Evolutionary conservation across 1,140 invertebrate genomes (phyloP).

Genomic region (Tetranychus urticae): DNA sequence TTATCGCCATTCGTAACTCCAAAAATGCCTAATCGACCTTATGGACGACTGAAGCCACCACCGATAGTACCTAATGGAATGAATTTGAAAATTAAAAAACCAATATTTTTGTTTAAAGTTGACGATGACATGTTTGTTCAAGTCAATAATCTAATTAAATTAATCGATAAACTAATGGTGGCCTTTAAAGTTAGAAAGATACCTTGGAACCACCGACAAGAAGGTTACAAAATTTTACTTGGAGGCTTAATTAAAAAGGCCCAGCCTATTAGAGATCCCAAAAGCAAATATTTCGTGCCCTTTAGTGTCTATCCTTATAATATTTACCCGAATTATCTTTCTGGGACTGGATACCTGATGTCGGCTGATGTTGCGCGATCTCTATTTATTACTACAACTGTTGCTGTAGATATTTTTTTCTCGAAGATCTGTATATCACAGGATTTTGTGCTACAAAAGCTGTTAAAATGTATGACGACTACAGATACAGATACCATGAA

Average conservation of each 20-base stretch:
- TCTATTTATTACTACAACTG: constrained; percentile 14
- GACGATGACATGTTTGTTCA: constrained; percentile 30
- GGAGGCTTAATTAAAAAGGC: background rate
- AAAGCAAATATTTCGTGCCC: constrained; percentile 24
- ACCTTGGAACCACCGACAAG: background rate
- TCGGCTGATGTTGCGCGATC: constrained; percentile 25
- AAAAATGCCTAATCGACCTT: background rate
- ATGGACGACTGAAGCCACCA: background rate
- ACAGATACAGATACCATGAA: background rate
- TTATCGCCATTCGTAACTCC: too few relatives aligned
- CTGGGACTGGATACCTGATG: constrained; percentile 58
- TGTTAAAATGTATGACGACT: background rate
- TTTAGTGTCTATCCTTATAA: constrained; percentile 46
- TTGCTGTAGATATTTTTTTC: constrained; percentile 14
- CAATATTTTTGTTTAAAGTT: constrained; percentile 23
- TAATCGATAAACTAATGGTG: background rate
- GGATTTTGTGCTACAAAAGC: constrained; percentile 13
- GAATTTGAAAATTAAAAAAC: background rate
- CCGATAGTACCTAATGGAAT: background rate
- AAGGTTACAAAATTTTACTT: background rate
- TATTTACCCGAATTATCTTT: constrained; percentile 56
- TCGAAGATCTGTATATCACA: constrained; percentile 26
- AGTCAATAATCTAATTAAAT: constrained; percentile 24
- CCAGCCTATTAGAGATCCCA: background rate
- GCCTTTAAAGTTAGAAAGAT: background rate